These are phyloP conservation scores for Drosophila pseudoananassae DNA, from an alignment of 1,140 invertebrate species.

Conservation along the genomic window DNA sequence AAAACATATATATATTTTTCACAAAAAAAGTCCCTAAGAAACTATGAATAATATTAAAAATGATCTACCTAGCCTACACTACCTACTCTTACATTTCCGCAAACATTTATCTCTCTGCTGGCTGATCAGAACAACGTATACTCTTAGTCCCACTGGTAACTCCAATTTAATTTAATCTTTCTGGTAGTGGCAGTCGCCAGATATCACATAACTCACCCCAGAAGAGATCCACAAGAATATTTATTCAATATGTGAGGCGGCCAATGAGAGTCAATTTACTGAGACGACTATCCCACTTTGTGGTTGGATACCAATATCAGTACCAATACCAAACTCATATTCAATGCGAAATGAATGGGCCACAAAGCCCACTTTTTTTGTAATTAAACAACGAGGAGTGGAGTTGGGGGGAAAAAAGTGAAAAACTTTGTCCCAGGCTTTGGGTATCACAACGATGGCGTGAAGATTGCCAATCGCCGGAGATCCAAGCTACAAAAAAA, in stretches of 20 bases:
- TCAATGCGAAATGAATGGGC: conserved; percentile 10
- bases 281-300: conserved; percentile 9
- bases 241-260: conserved; percentile 7
- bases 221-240: conserved; percentile 4
- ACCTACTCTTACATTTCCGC: no score
- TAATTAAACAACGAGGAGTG: conserved; percentile 34
- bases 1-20: no score
- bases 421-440: conserved; percentile 23
- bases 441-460: conserved; percentile 30
- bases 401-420: neutral
- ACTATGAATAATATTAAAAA: no score
- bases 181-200: neutral
- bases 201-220: conserved; percentile 23
- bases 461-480: conserved; percentile 45
- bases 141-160: neutral
- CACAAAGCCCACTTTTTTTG: conserved; percentile 14
- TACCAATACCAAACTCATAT: neutral
- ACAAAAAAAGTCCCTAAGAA: no score
- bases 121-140: no score
- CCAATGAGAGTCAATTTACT: conserved; percentile 43
- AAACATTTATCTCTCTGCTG: no score
- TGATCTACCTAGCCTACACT: no score
- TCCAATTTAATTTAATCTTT: conserved; percentile 31
- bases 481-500: conserved; percentile 9
- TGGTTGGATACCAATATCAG: neutral